Base-by-base conservation (phyloP, 2,113 vertebrate species). In the Callorhinus ursinus region DNA sequence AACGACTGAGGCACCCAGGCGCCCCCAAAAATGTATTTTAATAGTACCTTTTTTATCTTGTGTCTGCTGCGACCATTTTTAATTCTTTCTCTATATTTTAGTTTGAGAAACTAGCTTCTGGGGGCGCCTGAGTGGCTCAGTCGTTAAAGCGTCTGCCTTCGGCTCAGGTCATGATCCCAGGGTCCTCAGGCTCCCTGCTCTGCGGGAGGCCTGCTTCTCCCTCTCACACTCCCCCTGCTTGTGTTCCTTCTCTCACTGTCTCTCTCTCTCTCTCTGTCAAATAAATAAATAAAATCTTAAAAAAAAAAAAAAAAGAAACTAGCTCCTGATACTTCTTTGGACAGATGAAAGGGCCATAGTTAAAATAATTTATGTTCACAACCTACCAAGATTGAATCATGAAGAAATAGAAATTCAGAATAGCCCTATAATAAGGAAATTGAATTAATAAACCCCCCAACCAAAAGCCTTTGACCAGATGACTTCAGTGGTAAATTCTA, bases 301-400 rank as follows among this genome's bases (percentile, higher is more conserved):
- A 49, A 49, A 49, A 49, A 49, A 39, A 39, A 39, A 39, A 51
- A 51, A 51, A 51, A 51, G 11, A 94, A 31, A 12, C 15, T 93
- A 91, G 19, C 24, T 77, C 93, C 22, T 82, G 4, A 57, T 82
- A 83, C 51, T 13, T 63, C 33, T 65, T 46, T 36, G 69, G 33
- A 42, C 19, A 95, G 28, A 18, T 90, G 36, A 94, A 71, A 86
- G 22, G n/a, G 4, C 53, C 49, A 14, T 93, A 74, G 49, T 74
- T 90, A 83, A 94, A 63, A 59, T 92, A 5, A 21, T 93, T 82
- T 94, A 57, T 90, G 7, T 83, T 96, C n/a, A 49, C 61, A 95
- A 51, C 26, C 31, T 46, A 59, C 36, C 39, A 74, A 57, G 33
- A 71, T n/a, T 80, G 33, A 85, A 72, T 92, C n/a, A 65, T 42